These are phyloP conservation scores for Amiota communis DNA, from an alignment of 2,888 invertebrate genomes.

Conservation along the genomic window DNA sequence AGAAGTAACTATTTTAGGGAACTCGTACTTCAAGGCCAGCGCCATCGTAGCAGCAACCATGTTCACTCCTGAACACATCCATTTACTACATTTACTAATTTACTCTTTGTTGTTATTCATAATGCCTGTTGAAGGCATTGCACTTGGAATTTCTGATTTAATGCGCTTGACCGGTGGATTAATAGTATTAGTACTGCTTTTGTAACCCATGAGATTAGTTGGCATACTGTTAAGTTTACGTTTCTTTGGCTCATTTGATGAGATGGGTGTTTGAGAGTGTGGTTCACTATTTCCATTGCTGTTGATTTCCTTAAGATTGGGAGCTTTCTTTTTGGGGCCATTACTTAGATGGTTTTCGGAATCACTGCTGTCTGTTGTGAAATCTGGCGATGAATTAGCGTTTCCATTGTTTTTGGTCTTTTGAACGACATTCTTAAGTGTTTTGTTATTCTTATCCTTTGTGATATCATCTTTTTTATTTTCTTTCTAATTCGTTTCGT, in stretches of 20 bases:
- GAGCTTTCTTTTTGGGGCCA: conserved; percentile 72
- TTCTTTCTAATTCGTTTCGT: conserved; percentile 81
- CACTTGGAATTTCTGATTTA: conserved; percentile 67
- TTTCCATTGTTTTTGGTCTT: conserved; percentile 60
- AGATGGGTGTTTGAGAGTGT: conserved; percentile 74
- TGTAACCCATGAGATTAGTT: conserved; percentile 70
- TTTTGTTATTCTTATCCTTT: conserved; percentile 78
- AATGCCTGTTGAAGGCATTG: conserved; percentile 70
- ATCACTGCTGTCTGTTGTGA: conserved; percentile 82
- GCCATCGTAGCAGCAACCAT: too few species aligned
- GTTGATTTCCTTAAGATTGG: conserved; percentile 65
- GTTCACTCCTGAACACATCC: too few species aligned
- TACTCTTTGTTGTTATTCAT: conserved; percentile 71
- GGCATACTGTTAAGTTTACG: conserved; percentile 72
- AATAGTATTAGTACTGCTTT: conserved; percentile 71
- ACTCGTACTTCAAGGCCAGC: too few species aligned
- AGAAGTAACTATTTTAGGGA: too few species aligned
- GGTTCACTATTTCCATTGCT: conserved; percentile 62
- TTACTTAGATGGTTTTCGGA: conserved; percentile 78
- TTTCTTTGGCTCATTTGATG: conserved; percentile 59
- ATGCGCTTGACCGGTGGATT: conserved; percentile 71
- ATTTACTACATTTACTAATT: too few species aligned
- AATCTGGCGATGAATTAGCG: conserved; percentile 81
- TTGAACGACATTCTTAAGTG: conserved; percentile 79
- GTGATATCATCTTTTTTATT: conserved; percentile 74